Evolutionary conservation across 2,113 vertebrate species (phyloP).

Genomic region (Hepsetus odoe): DNA sequence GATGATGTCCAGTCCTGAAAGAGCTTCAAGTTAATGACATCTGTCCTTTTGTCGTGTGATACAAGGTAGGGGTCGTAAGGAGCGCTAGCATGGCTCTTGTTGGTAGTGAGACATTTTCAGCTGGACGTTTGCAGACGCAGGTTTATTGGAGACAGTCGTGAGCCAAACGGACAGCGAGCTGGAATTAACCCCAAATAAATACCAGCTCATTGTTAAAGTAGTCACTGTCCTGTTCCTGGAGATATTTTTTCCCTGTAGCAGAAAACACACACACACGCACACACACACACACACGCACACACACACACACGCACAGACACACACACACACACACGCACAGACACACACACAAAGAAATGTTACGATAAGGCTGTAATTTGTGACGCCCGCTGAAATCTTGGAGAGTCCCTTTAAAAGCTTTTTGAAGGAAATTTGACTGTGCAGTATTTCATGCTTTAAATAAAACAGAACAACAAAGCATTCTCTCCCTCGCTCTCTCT

Average conservation of each 20-base stretch:
- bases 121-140: background rate
- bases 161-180: background rate
- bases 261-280: background rate
- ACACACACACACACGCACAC: background rate
- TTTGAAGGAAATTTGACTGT: background rate
- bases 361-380: background rate
- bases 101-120: background rate
- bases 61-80: background rate
- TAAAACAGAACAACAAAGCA: conserved; percentile 21
- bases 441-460: background rate
- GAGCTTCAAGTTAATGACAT: background rate
- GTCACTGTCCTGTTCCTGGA: background rate
- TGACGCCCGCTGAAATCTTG: background rate
- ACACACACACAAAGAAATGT: background rate
- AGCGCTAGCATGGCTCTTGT: background rate
- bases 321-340: too few species aligned
- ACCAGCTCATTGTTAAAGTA: background rate
- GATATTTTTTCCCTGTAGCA: background rate
- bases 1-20: background rate
- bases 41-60: background rate
- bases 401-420: background rate
- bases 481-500: conserved; percentile 7
- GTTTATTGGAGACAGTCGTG: background rate
- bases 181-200: background rate
- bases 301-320: too few species aligned